Percentiles rank a stretch among this genome's conserved stretches.
These are phyloP conservation scores for Argentina silus DNA, from an alignment of 2,797 vertebrate genomes.

Conservation along the genomic window DNA sequence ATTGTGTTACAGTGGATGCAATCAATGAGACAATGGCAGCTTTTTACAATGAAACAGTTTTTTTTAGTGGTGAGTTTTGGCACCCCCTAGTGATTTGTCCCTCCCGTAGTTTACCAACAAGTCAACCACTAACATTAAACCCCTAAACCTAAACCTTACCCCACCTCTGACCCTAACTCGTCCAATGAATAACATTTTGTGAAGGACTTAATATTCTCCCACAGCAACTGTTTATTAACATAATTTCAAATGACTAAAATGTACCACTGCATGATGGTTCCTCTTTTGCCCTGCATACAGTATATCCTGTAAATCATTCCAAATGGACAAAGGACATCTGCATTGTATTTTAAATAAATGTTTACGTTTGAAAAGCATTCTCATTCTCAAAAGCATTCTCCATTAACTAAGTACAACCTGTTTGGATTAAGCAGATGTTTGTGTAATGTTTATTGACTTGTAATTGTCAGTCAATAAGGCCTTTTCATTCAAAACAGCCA, in stretches of 20 bases:
- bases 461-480: background rate
- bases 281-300: background rate
- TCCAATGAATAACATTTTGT: slow-evolving; percentile 37
- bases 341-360: background rate
- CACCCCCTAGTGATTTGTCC: slow-evolving; percentile 82
- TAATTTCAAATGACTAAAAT: slow-evolving; percentile 3
- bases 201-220: slow-evolving; percentile 20
- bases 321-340: slow-evolving; percentile 8
- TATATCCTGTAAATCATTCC: slow-evolving; percentile 6
- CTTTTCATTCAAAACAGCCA: background rate
- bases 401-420: too few species aligned
- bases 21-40: slow-evolving; percentile 99
- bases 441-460: background rate
- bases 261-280: slow-evolving; percentile 39
- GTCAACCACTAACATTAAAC: slow-evolving; percentile 80
- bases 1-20: slow-evolving; percentile 98
- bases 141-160: slow-evolving; percentile 61
- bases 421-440: too few species aligned
- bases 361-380: background rate
- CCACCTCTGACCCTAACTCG: slow-evolving; percentile 45
- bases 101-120: slow-evolving; percentile 56
- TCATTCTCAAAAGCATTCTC: background rate
- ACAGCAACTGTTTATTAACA: background rate
- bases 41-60: slow-evolving; percentile 99
- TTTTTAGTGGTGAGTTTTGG: slow-evolving; percentile 98